Conservation (phyloP, 1,140 invertebrate species). For the Sitobion miscanthi region DNA sequence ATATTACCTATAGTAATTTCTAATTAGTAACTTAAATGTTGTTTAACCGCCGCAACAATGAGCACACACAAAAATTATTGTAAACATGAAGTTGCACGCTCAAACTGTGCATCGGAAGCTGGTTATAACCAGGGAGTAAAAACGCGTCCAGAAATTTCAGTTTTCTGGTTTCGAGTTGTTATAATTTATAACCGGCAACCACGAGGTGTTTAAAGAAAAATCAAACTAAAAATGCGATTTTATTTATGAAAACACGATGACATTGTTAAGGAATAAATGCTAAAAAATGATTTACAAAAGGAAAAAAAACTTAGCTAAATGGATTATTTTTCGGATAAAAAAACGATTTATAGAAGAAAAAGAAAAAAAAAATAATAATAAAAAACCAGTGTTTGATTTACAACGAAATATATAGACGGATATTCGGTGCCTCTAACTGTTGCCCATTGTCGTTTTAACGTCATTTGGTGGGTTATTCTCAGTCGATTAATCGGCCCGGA, state of each 20-base stretch:
- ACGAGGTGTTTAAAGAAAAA: neutral
- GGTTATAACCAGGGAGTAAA: neutral
- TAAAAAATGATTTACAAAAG: neutral
- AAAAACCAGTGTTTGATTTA: slow-evolving; percentile 32
- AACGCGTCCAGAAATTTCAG: no score
- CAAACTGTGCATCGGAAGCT: neutral
- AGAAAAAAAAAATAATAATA: neutral
- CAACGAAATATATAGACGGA: neutral
- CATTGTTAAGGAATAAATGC: neutral
- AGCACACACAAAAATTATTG: neutral
- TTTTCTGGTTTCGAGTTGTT: no score
- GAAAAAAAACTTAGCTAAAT: neutral
- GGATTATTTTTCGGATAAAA: neutral
- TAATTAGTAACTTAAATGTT: neutral
- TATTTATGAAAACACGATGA: neutral
- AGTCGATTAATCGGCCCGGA: slow-evolving; percentile 36
- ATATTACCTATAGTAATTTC: neutral
- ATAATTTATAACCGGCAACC: neutral
- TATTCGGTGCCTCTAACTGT: neutral
- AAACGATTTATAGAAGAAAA: neutral
- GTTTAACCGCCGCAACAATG: neutral
- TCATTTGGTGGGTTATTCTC: neutral
- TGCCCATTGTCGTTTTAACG: slow-evolving; percentile 18
- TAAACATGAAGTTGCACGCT: neutral
- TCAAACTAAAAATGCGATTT: neutral